Evolutionary conservation across 2,888 invertebrate species (phyloP).

Genomic region (Ypsolopha scabrella): DNA sequence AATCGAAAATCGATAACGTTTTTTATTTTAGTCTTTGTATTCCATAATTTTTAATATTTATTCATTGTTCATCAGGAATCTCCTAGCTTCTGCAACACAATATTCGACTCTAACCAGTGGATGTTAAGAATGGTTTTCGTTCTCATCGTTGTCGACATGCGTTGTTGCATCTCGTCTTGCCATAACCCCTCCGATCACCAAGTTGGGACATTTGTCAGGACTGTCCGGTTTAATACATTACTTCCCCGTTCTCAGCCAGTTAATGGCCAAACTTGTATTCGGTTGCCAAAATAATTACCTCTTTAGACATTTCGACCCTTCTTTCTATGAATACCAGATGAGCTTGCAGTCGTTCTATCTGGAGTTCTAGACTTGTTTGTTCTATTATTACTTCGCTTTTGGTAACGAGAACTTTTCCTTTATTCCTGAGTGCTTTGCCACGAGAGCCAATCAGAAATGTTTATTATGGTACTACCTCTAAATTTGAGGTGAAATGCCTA

Average conservation of each 20-base stretch:
- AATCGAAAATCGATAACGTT: no score
- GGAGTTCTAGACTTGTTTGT: neutral
- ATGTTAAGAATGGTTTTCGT: no score
- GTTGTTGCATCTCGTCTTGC: constrained; percentile 6
- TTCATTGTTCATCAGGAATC: no score
- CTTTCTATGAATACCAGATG: constrained; percentile 18
- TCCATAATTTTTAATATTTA: no score
- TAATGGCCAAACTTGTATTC: constrained; percentile 24
- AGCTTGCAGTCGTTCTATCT: constrained; percentile 8
- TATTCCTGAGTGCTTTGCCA: no score
- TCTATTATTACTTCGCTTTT: neutral
- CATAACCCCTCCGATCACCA: constrained; percentile 3
- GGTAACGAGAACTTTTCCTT: no score
- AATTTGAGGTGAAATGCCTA: no score
- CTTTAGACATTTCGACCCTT: constrained; percentile 7
- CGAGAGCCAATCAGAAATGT: no score
- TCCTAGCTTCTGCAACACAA: no score
- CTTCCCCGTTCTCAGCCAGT: constrained; percentile 11
- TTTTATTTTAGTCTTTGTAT: no score
- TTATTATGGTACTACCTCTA: no score
- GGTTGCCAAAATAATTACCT: constrained; percentile 29
- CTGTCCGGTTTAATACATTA: constrained; percentile 26
- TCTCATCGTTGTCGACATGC: neutral
- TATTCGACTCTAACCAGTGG: no score
- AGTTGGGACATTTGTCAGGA: constrained; percentile 24